phyloP scores from a whole-genome alignment of 2,113 vertebrate genomes.

The Herpetotheres cachinnans region DNA sequence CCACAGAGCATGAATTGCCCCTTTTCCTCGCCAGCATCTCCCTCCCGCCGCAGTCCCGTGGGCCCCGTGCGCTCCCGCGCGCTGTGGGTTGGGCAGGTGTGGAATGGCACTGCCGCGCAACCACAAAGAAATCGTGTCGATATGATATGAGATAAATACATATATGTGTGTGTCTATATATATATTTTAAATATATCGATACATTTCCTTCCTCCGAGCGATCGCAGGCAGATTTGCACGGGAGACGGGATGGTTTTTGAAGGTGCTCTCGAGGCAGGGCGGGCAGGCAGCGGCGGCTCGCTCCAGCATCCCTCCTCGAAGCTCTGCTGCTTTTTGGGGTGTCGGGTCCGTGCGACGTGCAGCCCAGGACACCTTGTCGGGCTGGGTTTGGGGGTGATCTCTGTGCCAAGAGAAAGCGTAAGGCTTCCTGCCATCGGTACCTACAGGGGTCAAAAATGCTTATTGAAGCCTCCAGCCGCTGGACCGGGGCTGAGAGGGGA shows the following conservation, averaged over 20 bases:
- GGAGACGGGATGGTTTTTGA: neutral
- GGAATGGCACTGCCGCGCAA: neutral
- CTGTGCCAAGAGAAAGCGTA: accelerated
- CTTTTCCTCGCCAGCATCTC: neutral
- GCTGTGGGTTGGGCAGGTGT: neutral
- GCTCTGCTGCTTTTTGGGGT: neutral
- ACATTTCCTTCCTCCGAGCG: neutral
- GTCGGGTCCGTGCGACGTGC: accelerated
- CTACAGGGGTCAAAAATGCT: neutral
- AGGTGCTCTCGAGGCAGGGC: neutral
- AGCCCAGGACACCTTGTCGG: neutral
- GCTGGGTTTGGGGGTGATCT: neutral
- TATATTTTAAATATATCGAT: accelerated
- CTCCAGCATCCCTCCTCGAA: neutral
- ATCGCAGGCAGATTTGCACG: accelerated
- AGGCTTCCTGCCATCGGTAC: neutral
- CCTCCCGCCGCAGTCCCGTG: accelerated
- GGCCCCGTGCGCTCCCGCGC: accelerated
- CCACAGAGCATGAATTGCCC: accelerated
- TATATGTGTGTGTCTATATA: accelerated
- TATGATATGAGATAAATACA: accelerated
- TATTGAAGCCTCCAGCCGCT: neutral
- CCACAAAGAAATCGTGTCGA: accelerated
- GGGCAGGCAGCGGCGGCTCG: accelerated
- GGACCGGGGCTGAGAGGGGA: neutral